Percentiles rank a stretch among this genome's conserved stretches.
Evolutionary conservation across 1,140 invertebrate species (phyloP).

Genomic region (Neodiprion lecontei): DNA sequence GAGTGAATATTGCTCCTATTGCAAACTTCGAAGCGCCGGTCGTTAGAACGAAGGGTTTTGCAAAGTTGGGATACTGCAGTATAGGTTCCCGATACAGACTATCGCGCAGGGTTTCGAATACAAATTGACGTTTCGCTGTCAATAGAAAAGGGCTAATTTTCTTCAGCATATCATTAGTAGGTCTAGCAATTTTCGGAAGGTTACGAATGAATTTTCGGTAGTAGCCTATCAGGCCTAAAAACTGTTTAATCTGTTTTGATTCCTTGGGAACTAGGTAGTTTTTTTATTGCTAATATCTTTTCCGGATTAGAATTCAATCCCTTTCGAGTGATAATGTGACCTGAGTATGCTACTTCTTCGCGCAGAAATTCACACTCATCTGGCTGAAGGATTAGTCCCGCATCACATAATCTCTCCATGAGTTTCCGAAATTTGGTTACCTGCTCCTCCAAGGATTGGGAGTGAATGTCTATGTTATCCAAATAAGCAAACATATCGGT

Average conservation of each 20-base stretch:
- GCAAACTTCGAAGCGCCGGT: too few species aligned
- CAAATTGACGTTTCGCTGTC: slow-evolving; percentile 18
- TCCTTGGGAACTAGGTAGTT: too few species aligned
- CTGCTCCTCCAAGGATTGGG: slow-evolving; percentile 44
- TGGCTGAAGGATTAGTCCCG: too few species aligned
- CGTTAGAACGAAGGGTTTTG: too few species aligned
- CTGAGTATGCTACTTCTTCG: slow-evolving; percentile 33
- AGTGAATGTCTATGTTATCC: slow-evolving; percentile 49
- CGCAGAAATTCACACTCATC: too few species aligned
- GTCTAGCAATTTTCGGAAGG: slow-evolving; percentile 35
- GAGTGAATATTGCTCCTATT: too few species aligned
- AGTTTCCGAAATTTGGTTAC: slow-evolving; percentile 27
- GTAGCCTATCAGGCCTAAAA: slow-evolving; percentile 20
- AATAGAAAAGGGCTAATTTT: slow-evolving; percentile 30
- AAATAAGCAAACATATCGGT: slow-evolving; percentile 36
- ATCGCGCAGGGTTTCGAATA: background rate
- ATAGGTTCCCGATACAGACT: slow-evolving; percentile 27
- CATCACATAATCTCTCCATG: too few species aligned
- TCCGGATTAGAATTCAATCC: slow-evolving; percentile 23
- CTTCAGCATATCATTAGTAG: slow-evolving; percentile 32
- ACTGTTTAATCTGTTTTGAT: too few species aligned
- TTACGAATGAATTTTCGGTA: slow-evolving; percentile 36
- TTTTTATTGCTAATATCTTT: too few species aligned
- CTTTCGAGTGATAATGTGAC: slow-evolving; percentile 34
- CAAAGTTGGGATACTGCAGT: slow-evolving; percentile 33